Base-by-base conservation (phyloP, 1,140 invertebrate genomes). In the Drosophila auraria region DNA sequence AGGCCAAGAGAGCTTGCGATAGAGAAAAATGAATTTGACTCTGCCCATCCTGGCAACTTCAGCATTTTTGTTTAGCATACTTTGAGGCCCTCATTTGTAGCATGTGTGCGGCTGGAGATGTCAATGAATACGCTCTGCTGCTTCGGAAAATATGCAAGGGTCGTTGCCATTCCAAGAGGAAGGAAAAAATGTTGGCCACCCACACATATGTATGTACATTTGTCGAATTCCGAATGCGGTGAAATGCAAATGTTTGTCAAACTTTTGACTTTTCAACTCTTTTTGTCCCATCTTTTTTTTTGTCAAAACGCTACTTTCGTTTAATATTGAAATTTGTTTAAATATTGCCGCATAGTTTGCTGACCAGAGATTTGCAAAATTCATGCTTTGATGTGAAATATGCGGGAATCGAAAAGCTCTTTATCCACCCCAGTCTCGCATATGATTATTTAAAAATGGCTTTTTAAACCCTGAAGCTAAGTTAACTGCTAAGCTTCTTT, bases 201-300 rank as follows among this genome's bases (percentile, higher is more conserved):
- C 9, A 36, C 5, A 53, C 9, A 6, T 12, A 11, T 5, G 6
- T 54, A 54, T 54, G 14, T 51, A 61, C 45, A 62, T 78, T 78
- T 62, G 42, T 42, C 25, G 23, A 66, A 77, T 66, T 66, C 73
- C 40, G 14, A 77, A 49, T 77, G 74, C 14, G 71, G 70, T 50
- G 11, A 62, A 77, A 79, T 71, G 56, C 30, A 80, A 80, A 80
- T 80, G 57, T 66, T 80, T 66, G 69, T 27, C 44, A 23, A 58
- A 59, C 44, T 45, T 56, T 65, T 51, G 54, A 40, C 58, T 58
- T 68, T 60, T 50, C 4, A 33, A 47, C 15, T 57, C 14, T 40
- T 40, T 38, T 4, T 8, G 36, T 38, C 9, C 3, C 11, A 2
- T 12, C 2, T 38, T 12, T 62, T 23, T 57, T 50, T 42, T 27